Base-by-base conservation (phyloP, 2,113 vertebrate species). In the Delphinapterus leucas region DNA sequence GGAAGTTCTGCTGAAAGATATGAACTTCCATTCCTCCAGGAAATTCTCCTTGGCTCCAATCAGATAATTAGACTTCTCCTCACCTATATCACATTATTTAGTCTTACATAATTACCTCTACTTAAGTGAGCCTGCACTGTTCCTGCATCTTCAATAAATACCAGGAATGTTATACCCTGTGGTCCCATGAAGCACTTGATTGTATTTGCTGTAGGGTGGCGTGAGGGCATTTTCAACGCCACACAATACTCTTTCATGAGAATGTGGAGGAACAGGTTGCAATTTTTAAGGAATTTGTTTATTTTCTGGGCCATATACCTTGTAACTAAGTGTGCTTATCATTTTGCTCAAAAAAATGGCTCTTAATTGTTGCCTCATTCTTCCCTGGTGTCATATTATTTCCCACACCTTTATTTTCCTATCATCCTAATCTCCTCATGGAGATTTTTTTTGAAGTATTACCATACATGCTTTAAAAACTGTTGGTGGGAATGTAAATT, bases 171-270 rank as follows among this genome's bases (percentile, higher is more conserved):
- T n/a, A 2, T 15, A n/a, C 2, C n/a, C 1, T 2, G 10, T 31
- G 79, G 38, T 1, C 1, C 33, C 8, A 3, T 20, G 33, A 20
- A 18, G 21, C 3, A 17, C 44, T 63, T 61, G 7, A 4, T 31
- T 41, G 9, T 31, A 49, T 63, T 84, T 41, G 4, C 9, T 58
- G 3, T 68, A 41, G 20, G 8, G 17, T 2, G 8, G 8, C 8
- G 0, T 28, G 2, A 38, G 44, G 21, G 4, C 31, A 49, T 88
- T 58, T 67, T n/a, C 38, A 25, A 65, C 0, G 26, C 0, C 21
- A 36, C 2, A 33, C 1, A 21, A 31, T 41, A 1, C 13, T 83
- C 8, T 36, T 90, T 87, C 49, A n/a, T 23, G 18, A 95, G 8
- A 26, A 44, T 28, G 1, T 49, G 6, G 13, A 89, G 47, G 61